A percentile compares a stretch with the other conserved stretches of the same genome.
Conservation (phyloP, 2,888 invertebrate genomes). For the Harmothoe impar region DNA sequence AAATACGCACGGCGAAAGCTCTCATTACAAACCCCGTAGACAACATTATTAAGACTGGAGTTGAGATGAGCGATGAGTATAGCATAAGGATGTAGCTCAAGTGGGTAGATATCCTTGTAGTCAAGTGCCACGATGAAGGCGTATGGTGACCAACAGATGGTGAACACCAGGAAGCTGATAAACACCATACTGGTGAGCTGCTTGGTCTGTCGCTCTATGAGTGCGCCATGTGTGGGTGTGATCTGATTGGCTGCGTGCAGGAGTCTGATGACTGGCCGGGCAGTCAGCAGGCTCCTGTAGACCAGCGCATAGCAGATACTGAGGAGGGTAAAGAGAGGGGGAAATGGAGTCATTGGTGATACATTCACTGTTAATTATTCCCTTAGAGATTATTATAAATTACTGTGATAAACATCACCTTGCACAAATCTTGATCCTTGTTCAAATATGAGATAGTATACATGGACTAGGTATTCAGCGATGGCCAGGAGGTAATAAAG, state of each 20-base stretch:
- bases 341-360: too few species aligned
- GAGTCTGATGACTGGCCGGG: neutral
- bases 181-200: neutral
- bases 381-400: too few species aligned
- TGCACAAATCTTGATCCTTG: too few species aligned
- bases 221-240: neutral
- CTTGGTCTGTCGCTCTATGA: neutral
- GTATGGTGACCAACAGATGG: neutral
- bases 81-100: neutral
- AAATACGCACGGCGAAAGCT: neutral
- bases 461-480: too few species aligned
- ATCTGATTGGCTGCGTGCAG: neutral
- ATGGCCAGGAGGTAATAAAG: too few species aligned
- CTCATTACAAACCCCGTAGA: neutral
- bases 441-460: too few species aligned
- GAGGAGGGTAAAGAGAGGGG: conserved; percentile 45
- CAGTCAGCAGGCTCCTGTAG: conserved; percentile 50
- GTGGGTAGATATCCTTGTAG: neutral
- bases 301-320: conserved; percentile 64
- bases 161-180: neutral
- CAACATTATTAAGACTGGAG: neutral
- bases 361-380: too few species aligned
- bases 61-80: neutral
- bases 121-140: neutral
- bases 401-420: too few species aligned